Evolutionary conservation across 2,797 vertebrate species (phyloP).

Genomic region (Coregonus sp.): DNA sequence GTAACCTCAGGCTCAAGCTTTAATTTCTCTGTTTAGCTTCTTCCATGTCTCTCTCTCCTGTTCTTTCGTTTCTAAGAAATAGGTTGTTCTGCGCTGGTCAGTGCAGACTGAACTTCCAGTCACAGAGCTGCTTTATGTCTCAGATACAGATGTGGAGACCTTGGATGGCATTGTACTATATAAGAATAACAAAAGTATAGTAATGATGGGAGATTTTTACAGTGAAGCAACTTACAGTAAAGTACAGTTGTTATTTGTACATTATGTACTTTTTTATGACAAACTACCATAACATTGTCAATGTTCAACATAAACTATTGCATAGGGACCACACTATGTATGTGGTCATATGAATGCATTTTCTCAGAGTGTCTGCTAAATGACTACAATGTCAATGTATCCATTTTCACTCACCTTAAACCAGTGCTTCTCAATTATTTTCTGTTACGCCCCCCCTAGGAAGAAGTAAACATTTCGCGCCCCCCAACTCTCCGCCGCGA

Average conservation of each 20-base stretch:
- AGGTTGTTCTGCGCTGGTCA: not conserved
- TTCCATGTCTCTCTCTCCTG: too few species aligned
- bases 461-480: too few species aligned
- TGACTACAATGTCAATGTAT: too few species aligned
- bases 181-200: not conserved
- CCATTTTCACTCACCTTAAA: not conserved
- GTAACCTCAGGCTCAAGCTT: too few species aligned
- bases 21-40: too few species aligned
- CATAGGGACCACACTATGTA: not conserved
- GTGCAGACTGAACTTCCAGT: not conserved
- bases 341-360: not conserved
- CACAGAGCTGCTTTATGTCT: not conserved
- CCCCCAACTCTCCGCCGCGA: too few species aligned
- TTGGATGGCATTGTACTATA: not conserved
- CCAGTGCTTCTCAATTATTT: too few species aligned
- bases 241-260: not conserved
- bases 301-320: not conserved
- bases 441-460: too few species aligned
- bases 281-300: not conserved
- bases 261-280: not conserved
- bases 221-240: too few species aligned
- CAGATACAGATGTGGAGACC: not conserved
- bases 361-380: not conserved
- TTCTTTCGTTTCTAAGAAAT: not conserved
- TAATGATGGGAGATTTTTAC: not conserved